These are phyloP conservation scores for Amiota minor DNA, from an alignment of 2,888 invertebrate species.

Conservation along the genomic window DNA sequence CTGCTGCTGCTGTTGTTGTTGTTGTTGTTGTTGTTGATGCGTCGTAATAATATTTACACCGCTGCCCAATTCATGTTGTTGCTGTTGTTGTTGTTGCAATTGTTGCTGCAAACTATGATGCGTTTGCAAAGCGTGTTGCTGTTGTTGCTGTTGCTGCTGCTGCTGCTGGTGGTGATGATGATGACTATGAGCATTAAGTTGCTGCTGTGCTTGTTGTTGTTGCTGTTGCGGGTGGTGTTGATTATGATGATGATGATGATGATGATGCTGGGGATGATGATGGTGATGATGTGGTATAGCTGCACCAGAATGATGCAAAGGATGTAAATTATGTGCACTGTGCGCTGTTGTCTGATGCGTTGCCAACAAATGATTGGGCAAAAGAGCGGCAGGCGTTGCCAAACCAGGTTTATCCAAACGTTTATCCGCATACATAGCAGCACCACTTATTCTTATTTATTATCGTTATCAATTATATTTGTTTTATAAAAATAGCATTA, in stretches of 20 bases:
- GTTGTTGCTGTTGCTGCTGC: conserved; percentile 50
- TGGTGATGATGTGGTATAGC: conserved; percentile 38
- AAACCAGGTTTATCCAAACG: conserved; percentile 57
- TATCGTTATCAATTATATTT: background rate
- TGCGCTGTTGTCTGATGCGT: conserved; percentile 49
- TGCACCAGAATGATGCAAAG: conserved; percentile 33
- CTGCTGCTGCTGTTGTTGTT: conserved; percentile 53
- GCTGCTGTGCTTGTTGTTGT: conserved; percentile 54
- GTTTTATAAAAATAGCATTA: background rate
- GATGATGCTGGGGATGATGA: conserved; percentile 35
- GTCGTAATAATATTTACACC: conserved; percentile 44
- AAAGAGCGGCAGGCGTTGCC: conserved; percentile 46
- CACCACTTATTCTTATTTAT: background rate
- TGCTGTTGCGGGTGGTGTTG: conserved; percentile 47
- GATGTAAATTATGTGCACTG: conserved; percentile 53
- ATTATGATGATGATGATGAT: conserved; percentile 51
- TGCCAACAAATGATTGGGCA: conserved; percentile 45
- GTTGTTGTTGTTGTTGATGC: conserved; percentile 52
- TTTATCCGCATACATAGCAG: conserved; percentile 59
- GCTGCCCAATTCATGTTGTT: conserved; percentile 37
- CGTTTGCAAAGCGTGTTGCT: conserved; percentile 57
- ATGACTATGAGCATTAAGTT: conserved; percentile 25
- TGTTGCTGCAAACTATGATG: conserved; percentile 61
- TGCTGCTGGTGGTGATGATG: conserved; percentile 40
- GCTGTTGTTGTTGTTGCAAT: conserved; percentile 45